A percentile compares a stretch with the other conserved stretches of the same genome.
These are phyloP conservation scores for Ichneumoninae sp. DNA, from an alignment of 2,888 invertebrate species.

Conservation along the genomic window DNA sequence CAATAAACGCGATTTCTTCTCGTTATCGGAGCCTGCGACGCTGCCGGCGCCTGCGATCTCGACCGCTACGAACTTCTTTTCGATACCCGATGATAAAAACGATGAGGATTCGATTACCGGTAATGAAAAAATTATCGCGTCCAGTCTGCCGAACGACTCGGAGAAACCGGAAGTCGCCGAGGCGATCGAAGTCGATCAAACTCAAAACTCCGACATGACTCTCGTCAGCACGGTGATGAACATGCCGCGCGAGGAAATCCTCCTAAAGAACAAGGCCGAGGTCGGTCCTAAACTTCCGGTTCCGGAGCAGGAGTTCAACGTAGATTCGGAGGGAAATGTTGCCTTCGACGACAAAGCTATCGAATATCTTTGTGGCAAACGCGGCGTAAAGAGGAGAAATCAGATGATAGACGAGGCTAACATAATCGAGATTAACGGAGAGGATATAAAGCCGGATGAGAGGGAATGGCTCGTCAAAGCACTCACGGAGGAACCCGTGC, in stretches of 20 bases:
- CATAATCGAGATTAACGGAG: conserved; percentile 93
- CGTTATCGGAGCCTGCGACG: conserved; percentile 72
- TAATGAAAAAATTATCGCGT: not conserved
- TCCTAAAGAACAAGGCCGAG: conserved; percentile 83
- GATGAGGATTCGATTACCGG: not conserved
- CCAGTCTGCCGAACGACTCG: not conserved
- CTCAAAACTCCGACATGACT: conserved; percentile 63
- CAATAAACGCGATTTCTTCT: conserved; percentile 79
- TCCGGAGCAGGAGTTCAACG: conserved; percentile 83
- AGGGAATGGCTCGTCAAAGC: conserved; percentile 93
- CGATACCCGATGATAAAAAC: conserved; percentile 32
- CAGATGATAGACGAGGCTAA: conserved; percentile 86
- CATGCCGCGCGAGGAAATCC: conserved; percentile 84
- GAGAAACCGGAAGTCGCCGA: not conserved
- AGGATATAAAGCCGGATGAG: conserved; percentile 92
- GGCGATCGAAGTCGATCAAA: conserved; percentile 4
- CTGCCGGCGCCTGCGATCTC: conserved; percentile 27
- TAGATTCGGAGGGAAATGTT: conserved; percentile 80
- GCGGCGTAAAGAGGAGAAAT: conserved; percentile 84
- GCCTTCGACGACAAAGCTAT: conserved; percentile 83
- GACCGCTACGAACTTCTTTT: conserved; percentile 43
- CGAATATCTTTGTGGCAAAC: conserved; percentile 81
- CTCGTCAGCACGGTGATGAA: conserved; percentile 85
- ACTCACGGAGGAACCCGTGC: conserved; percentile 89
- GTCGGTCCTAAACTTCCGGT: conserved; percentile 82